These are phyloP conservation scores for Magallana angulata DNA, from an alignment of 1,140 invertebrate species.

Conservation along the genomic window DNA sequence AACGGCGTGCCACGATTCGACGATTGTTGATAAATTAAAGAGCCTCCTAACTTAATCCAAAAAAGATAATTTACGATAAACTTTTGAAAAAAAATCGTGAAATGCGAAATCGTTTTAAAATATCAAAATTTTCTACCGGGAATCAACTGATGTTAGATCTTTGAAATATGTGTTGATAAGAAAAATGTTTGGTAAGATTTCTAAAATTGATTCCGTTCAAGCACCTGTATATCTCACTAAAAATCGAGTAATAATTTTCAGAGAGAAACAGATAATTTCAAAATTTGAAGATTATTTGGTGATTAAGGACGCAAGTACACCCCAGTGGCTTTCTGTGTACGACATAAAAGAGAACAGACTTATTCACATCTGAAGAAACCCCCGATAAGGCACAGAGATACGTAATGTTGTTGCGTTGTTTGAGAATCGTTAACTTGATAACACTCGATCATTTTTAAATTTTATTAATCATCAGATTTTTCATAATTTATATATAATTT, in stretches of 20 bases:
- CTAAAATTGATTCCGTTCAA: constrained; percentile 28
- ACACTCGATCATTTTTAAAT: not conserved
- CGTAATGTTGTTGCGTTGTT: constrained; percentile 9
- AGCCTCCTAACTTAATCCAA: not conserved
- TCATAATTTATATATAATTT: no score
- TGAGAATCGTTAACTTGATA: constrained; percentile 1
- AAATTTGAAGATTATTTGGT: constrained; percentile 33
- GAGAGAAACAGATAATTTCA: constrained; percentile 31
- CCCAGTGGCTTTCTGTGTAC: not conserved
- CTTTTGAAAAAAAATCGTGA: constrained; percentile 26
- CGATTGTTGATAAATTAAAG: constrained; percentile 34
- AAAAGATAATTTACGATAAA: constrained; percentile 22
- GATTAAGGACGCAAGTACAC: constrained; percentile 35
- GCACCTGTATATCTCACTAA: constrained; percentile 25
- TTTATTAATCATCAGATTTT: no score
- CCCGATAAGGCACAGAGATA: constrained; percentile 1
- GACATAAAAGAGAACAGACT: constrained; percentile 9
- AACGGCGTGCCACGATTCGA: not conserved
- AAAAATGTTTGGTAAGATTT: constrained; percentile 35
- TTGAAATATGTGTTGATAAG: constrained; percentile 30
- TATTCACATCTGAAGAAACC: constrained; percentile 18
- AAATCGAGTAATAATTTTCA: constrained; percentile 31
- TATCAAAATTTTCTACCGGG: constrained; percentile 33
- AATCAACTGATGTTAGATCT: constrained; percentile 24
- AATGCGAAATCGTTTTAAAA: constrained; percentile 37